Conservation (phyloP, 2,113 vertebrate species). For the Hyaena hyaena region DNA sequence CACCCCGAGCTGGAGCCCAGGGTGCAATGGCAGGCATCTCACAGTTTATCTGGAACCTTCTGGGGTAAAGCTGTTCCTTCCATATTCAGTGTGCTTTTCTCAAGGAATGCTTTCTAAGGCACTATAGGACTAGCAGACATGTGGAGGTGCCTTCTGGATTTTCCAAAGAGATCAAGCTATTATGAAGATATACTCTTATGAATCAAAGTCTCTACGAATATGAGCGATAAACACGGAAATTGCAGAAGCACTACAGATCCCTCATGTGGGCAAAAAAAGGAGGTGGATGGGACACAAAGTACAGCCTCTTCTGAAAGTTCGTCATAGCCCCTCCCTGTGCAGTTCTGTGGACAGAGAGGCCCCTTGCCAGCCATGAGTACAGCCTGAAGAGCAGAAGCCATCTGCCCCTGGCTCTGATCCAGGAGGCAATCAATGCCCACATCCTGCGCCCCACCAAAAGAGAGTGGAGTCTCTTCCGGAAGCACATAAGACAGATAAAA, state of each 20-base stretch:
- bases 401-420: neutral
- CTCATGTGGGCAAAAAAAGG: accelerated
- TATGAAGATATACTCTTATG: neutral
- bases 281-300: neutral
- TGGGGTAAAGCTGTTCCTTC: neutral
- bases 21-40: neutral
- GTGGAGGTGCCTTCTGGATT: neutral
- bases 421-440: neutral
- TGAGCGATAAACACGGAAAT: neutral
- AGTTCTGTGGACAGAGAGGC: neutral
- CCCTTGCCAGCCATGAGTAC: neutral
- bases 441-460: neutral
- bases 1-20: neutral
- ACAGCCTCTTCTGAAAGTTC: neutral
- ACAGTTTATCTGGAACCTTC: neutral
- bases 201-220: neutral
- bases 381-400: neutral
- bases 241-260: neutral
- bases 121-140: neutral
- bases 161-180: neutral
- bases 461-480: neutral
- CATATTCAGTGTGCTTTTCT: neutral
- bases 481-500: neutral
- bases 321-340: neutral
- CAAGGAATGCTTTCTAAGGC: neutral